Base-by-base conservation (phyloP, 2,888 invertebrate species). In the Chloroclystis v-ata region DNA sequence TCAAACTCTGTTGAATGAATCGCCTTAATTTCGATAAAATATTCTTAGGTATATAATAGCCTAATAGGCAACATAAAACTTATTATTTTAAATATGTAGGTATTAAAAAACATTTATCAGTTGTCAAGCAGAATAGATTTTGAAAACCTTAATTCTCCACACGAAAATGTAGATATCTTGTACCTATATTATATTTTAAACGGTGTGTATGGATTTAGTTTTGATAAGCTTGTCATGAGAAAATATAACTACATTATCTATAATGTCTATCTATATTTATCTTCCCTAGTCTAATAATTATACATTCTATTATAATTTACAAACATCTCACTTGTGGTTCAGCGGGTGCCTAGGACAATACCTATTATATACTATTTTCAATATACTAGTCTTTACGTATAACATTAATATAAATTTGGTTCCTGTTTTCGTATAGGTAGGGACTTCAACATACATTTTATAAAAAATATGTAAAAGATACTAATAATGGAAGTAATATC, bases 311-410 rank as follows among this genome's bases (percentile, higher is more conserved):
- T 75, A 72, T 52, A 54, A 62, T 72, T 67, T 52, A 55, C 66
- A 75, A 72, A 76, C 70, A 74, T 78, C 78, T 80, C 75, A 80
- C 78, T 78, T 77, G 69, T 75, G 78, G 70, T 69, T 75, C 60
- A 57, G 67, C 65, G 60, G 64, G 67, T 72, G 65, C 61, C 67
- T 72, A 71, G 65, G 58, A 60, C 61, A 51, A 40, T 52, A 45
- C 53, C 47, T 50, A 56, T 32, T 26, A 33, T 25, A 30, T 47
- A 41, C 49, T 53, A 53, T 39, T 40, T n/a, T n/a, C n/a, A n/a
- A 44, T 42, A 42, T 42, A 20, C 26, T 60, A n/a, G n/a, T 49
- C 16, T 47, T 48, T 56, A 58, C 25, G 28, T 29, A 41, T 54
- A 52, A 46, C 40, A 52, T 49, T 55, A 54, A 38, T 52, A 53